A percentile compares a stretch with the other conserved stretches of the same genome.
These are phyloP conservation scores for Leptopilina boulardi DNA, from an alignment of 1,140 invertebrate species.

Conservation along the genomic window DNA sequence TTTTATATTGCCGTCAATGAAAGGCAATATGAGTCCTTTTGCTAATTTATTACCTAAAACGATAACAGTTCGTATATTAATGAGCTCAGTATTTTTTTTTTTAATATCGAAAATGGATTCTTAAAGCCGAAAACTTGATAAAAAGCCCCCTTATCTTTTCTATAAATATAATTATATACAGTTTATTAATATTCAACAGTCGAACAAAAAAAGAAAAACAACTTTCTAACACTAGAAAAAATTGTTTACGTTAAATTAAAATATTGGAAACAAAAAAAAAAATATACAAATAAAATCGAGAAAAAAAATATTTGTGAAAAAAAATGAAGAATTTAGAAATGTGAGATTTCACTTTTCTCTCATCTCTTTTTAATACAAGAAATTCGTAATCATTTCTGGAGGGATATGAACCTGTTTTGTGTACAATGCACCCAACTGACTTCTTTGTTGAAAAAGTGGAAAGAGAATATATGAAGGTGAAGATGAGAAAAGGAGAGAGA, in stretches of 20 bases:
- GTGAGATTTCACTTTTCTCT: background rate
- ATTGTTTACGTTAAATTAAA: background rate
- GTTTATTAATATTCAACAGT: conserved; percentile 7
- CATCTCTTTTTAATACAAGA: background rate
- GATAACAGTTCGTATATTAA: conserved; percentile 16
- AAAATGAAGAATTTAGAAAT: too few species aligned
- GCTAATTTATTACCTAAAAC: conserved; percentile 4
- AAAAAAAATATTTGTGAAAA: too few species aligned
- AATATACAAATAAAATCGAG: too few species aligned
- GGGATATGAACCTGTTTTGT: conserved; percentile 20
- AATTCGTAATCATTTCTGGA: conserved; percentile 1
- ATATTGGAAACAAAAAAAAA: background rate
- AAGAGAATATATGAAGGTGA: conserved; percentile 44
- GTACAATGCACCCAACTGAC: conserved; percentile 50
- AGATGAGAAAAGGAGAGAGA: too few species aligned
- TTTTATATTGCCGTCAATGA: conserved; percentile 6
- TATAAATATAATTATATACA: background rate
- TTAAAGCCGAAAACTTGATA: conserved; percentile 2
- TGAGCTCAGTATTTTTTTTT: background rate
- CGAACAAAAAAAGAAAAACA: background rate
- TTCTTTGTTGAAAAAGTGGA: conserved; percentile 53
- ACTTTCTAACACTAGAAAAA: background rate
- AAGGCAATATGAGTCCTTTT: conserved; percentile 1
- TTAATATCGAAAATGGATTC: background rate
- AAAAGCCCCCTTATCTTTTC: conserved; percentile 12